A percentile compares a stretch with the other conserved stretches of the same genome.
These are phyloP conservation scores for Pheosia gnoma DNA, from an alignment of 2,888 invertebrate species.

Conservation along the genomic window DNA sequence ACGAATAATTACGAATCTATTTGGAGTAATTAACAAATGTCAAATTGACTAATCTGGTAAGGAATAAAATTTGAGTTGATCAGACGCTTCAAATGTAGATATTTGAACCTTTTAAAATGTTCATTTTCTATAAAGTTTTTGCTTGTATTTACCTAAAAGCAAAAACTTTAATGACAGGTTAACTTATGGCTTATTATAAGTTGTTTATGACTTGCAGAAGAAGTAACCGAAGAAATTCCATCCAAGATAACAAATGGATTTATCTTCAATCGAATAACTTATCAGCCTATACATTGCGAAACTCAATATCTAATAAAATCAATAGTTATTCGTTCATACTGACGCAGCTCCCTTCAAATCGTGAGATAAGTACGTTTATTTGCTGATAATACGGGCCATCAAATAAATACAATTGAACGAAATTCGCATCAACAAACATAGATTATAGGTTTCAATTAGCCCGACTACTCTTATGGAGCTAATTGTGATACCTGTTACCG, in stretches of 20 bases:
- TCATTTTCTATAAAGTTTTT: not conserved
- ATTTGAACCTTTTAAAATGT: not conserved
- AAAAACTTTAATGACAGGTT: not conserved
- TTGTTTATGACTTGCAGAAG: no score
- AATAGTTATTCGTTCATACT: not conserved
- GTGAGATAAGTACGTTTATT: conserved; percentile 1
- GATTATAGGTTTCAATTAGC: no score
- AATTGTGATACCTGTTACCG: no score
- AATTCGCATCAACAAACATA: not conserved
- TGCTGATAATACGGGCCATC: not conserved
- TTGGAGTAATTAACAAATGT: not conserved
- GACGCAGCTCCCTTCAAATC: not conserved
- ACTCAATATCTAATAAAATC: not conserved
- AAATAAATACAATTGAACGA: not conserved
- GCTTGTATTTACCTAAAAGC: not conserved
- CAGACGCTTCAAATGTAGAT: not conserved
- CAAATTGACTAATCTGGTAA: not conserved
- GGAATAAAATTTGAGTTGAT: not conserved
- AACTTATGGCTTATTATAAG: not conserved
- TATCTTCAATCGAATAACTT: not conserved
- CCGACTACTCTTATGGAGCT: no score
- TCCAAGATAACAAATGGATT: not conserved
- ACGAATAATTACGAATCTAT: conserved; percentile 1
- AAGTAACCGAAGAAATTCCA: no score
- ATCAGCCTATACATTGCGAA: not conserved